Evolutionary conservation across 2,888 invertebrate genomes (phyloP), one percentile per base, ranked within the genome.

Genomic region (Cetonia aurata): DNA sequence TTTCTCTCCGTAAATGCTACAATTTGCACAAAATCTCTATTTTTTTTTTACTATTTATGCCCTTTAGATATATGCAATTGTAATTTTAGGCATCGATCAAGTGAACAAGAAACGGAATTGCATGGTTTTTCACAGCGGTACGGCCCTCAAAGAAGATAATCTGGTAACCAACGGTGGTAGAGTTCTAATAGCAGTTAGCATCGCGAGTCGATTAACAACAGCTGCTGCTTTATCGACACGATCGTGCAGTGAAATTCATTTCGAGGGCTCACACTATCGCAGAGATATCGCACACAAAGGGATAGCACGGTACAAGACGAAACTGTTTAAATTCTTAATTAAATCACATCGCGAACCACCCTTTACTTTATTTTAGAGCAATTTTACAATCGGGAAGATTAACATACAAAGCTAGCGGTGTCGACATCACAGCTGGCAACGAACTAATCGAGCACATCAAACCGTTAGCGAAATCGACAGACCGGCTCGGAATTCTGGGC

Each of bases 351-450:
- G n/a, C n/a, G n/a, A n/a, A n/a, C n/a, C 19, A 50, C 10, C 15
- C 44, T 48, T 74, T 65, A 50, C 41, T 65, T 48, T 33, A 69
- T 72, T 55, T n/a, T 13, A 88, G 89, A 73, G 85, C 88, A 19
- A 86, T 90, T 75, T 82, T 89, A 80, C 81, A 85, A 69, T 81
- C 84, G 72, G 93, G 93, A 70, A 87, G 87, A 33, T 87, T 94
- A 42, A 96, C 96, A 0, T 99, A 99, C 86, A 93, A 94, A 74
- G 90, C 90, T 80, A 91, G 93, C 78, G 99, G 99, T 0, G 99
- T 99, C 1, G 95, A 97, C 83, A 98, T 99, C 75, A 91, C 91
- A 75, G 96, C 96, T 0, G 98, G 98, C 0, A 95, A 98, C 77
- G 89, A 90, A 37, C 86, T 99, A 3, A 94, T 99, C 0, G 88